Conservation (phyloP, 92 coral and sea anemone species). For the Paramuricea clavata region DNA sequence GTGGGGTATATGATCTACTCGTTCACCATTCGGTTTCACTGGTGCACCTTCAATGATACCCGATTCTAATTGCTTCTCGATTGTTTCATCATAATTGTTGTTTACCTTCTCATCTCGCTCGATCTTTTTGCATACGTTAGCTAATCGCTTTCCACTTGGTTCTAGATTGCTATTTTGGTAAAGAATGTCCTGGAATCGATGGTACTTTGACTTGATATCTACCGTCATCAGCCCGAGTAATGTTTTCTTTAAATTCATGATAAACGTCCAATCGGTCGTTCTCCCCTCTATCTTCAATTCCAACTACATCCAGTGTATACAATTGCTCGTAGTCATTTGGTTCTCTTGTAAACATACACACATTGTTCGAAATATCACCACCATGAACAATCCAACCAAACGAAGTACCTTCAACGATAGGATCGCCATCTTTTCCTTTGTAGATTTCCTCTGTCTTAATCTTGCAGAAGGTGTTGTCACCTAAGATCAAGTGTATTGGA, state of each 20-base stretch:
- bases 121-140: slow-evolving; percentile 11
- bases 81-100: background rate
- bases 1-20: background rate
- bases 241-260: slow-evolving; percentile 54
- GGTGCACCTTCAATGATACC: background rate
- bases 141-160: slow-evolving; percentile 15
- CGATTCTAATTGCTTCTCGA: background rate
- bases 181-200: slow-evolving; percentile 47
- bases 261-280: slow-evolving; percentile 21
- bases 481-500: background rate
- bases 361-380: slow-evolving; percentile 32
- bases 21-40: background rate
- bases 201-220: slow-evolving; percentile 61
- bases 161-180: slow-evolving; percentile 29
- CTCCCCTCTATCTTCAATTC: slow-evolving; percentile 8
- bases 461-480: slow-evolving; percentile 33
- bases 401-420: slow-evolving; percentile 57
- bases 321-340: background rate
- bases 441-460: slow-evolving; percentile 52
- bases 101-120: background rate
- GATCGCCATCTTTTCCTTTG: slow-evolving; percentile 62
- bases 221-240: slow-evolving; percentile 47
- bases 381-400: slow-evolving; percentile 67
- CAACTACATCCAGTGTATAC: background rate
- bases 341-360: slow-evolving; percentile 11